These are phyloP conservation scores for Telenomus remus DNA, from an alignment of 1,140 invertebrate species.

Conservation along the genomic window DNA sequence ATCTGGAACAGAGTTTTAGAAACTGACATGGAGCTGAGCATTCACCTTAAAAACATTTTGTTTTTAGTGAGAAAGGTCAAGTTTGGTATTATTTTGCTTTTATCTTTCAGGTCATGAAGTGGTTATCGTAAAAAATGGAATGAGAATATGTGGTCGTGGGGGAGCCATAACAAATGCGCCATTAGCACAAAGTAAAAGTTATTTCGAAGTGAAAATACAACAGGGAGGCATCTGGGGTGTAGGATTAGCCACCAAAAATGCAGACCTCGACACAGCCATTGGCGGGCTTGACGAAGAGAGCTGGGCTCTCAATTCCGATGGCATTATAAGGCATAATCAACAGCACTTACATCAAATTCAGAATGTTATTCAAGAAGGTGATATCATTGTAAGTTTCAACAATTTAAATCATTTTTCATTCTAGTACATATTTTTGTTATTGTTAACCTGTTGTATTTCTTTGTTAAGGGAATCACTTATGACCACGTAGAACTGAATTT, in stretches of 20 bases:
- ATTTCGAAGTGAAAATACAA: constrained; percentile 99
- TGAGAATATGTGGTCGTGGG: constrained; percentile 95
- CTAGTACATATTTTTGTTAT: background rate
- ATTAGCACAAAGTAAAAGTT: constrained; percentile 97
- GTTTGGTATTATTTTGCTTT: background rate
- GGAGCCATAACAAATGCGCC: constrained; percentile 95
- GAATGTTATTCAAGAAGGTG: constrained; percentile 90
- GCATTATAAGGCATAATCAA: constrained; percentile 88
- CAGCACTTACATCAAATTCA: constrained; percentile 85
- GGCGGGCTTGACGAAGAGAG: constrained; percentile 92
- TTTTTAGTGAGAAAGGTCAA: no score
- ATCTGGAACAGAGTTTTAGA: no score
- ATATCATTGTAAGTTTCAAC: constrained; percentile 84
- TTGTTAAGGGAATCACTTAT: constrained; percentile 89
- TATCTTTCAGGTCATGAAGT: constrained; percentile 92
- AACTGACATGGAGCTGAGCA: no score
- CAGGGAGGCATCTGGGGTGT: constrained; percentile 96
- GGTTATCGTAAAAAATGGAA: constrained; percentile 97
- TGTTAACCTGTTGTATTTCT: no score
- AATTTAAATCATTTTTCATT: constrained; percentile 2
- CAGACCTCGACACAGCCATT: constrained; percentile 87
- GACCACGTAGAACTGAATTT: constrained; percentile 98
- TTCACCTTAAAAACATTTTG: no score
- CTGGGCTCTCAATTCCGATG: constrained; percentile 95
- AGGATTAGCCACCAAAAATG: constrained; percentile 91